Base-by-base conservation (phyloP, 53 echinoderm and acorn worm species). In the Patiria pectinifera region DNA sequence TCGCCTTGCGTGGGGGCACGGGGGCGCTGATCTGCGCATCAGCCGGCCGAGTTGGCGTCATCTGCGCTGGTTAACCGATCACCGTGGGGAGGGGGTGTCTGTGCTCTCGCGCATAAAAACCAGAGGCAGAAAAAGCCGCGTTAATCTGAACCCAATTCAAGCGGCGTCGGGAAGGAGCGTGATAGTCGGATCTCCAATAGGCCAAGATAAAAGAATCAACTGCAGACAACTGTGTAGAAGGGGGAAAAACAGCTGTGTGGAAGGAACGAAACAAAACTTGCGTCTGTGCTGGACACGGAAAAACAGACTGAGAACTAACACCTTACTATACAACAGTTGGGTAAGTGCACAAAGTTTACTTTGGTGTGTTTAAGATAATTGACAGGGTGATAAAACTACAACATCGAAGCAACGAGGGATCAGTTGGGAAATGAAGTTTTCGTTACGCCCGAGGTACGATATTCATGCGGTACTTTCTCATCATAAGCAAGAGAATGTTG, bases 71-170 rank as follows among this genome's bases (percentile, higher is more conserved):
- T 78, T 78, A 44, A 45, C 10, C 47, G 79, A 78, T 78, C 79
- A 78, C 79, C 45, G 79, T 14, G 21, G 47, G 45, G 79, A 45
- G 35, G 79, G 47, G 35, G 79, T 78, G 79, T 45, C 79, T 9
- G 12, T 14, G 79, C 79, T 66, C 24, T 7, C 70, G 14, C 18
- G 86, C 86, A 86, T 86, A 86, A 86, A 74, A 86, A 14, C 86
- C 21, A 85, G 85, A 11, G 85, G 66, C 14, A 45, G 35, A 66
- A 6, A 69, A 66, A 6, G 45, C 18, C 21, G 26, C 16, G 83
- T 66, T 16, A 24, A 85, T 85, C 45, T 19, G 85, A 85, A 69
- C 85, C 63, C 85, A 85, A 85, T 85, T 85, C 70, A 23, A 85
- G 85, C 62, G 69, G 69, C 63, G 59, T 69, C 66, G 85, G 85